Conservation (phyloP, 2,113 vertebrate genomes). For the Empidonax alnorum region DNA sequence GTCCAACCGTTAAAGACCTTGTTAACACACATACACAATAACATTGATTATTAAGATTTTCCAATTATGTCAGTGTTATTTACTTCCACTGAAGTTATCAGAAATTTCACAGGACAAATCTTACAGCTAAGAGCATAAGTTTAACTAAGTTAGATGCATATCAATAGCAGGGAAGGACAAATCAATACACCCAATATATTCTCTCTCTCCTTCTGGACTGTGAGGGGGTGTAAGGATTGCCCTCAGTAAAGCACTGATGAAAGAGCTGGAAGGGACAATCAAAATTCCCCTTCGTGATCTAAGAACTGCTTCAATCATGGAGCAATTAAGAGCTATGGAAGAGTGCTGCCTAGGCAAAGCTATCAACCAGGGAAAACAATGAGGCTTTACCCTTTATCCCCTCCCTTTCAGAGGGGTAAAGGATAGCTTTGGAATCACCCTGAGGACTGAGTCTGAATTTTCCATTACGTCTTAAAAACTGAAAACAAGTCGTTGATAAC, state of each 20-base stretch:
- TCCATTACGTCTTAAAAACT: not conserved
- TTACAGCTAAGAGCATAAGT: not conserved
- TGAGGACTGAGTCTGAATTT: not conserved
- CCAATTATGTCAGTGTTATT: not conserved
- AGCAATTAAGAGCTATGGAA: not conserved
- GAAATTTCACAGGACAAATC: not conserved
- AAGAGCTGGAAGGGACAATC: not conserved
- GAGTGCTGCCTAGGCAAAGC: not conserved
- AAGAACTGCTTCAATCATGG: not conserved
- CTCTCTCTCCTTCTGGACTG: not conserved
- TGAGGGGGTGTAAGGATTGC: accelerated
- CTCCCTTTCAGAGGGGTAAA: not conserved
- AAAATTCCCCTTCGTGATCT: not conserved
- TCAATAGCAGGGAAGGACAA: not conserved
- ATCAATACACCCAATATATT: not conserved
- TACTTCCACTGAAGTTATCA: not conserved
- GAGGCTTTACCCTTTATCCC: accelerated
- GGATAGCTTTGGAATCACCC: not conserved
- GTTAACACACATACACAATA: not conserved
- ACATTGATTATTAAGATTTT: not conserved
- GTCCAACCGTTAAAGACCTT: not conserved
- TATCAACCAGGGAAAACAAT: not conserved
- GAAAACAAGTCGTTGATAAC: accelerated
- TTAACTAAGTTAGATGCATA: not conserved
- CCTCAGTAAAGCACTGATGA: not conserved